Base-by-base conservation (phyloP, 1,140 invertebrate genomes). In the Aphelenchoides besseyi region DNA sequence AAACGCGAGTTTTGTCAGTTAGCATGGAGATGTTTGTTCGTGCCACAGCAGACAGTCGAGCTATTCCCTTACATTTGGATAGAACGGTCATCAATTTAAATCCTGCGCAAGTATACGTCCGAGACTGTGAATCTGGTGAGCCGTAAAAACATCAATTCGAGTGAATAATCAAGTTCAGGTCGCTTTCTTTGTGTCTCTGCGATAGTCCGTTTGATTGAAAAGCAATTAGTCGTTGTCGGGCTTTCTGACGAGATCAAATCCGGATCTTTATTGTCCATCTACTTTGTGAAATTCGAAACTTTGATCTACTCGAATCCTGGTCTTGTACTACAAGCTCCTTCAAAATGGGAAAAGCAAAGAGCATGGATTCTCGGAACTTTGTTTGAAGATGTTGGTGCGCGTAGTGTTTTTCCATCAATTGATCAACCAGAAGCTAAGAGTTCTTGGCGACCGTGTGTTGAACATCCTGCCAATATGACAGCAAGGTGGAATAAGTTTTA, bases 181-280 rank as follows among this genome's bases (percentile, higher is more conserved):
- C 16, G 29, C 9, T 71, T 69, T 37, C 16, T 69, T 68, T 72
- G 70, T 63, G 55, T 72, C 16, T 28, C 30, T 23, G 18, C 70
- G 29, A 41, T 72, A 18, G 59, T 26, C 26, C 70, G 52, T 28
- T 48, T 73, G 33, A 72, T 72, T 59, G 70, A 72, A n/a, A 69
- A 72, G 29, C 70, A 72, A 55, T 33, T 72, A 18, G 12, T 72
- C n/a, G 18, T 72, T 23, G 53, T 72, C 28, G n/a, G 23, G 23
- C 32, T 72, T 12, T 23, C 8, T 8, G 35, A 73, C 3, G 30
- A 72, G 33, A 53, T 72, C 69, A n/a, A 32, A 23, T 9, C 29
- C 36, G 70, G 48, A 9, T 32, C 70, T 30, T n/a, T 72, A 26
- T 18, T 72, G 18, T 30, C 52, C 36, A n/a, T 72, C 41, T 59